phyloP scores from a whole-genome alignment of 2,797 vertebrate species.

The Heteromormyrus szaboi region DNA sequence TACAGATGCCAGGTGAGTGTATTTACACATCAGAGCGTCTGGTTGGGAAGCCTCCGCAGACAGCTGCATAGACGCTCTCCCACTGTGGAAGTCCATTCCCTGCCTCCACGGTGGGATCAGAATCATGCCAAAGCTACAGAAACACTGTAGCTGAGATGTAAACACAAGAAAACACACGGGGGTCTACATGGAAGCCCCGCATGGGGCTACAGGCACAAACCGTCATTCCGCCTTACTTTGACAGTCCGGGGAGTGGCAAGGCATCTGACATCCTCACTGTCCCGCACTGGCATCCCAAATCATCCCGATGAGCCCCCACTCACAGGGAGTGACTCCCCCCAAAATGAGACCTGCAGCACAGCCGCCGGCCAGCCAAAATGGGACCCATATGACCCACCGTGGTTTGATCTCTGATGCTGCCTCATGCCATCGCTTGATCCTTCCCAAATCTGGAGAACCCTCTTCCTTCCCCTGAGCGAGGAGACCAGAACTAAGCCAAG shows the following conservation, averaged over 20 bases:
- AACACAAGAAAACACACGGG: background rate
- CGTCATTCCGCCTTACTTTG: background rate
- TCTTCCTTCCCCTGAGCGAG: background rate
- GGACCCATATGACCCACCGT: background rate
- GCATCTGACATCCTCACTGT: background rate
- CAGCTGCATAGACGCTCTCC: background rate
- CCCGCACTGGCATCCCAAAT: background rate
- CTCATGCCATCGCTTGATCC: background rate
- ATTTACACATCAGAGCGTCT: background rate
- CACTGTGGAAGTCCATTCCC: background rate
- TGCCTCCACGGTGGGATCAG: background rate
- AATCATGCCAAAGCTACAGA: background rate
- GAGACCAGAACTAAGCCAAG: background rate
- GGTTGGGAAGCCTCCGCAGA: background rate
- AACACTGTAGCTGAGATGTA: background rate
- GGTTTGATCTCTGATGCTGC: background rate
- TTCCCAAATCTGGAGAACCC: background rate
- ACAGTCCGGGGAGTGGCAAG: background rate
- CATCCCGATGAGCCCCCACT: background rate
- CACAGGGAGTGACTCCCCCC: background rate
- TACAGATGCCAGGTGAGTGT: background rate
- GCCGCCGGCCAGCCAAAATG: background rate
- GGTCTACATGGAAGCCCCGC: background rate
- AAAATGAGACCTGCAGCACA: background rate
- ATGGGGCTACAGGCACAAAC: background rate